Base-by-base conservation (phyloP, 2,888 invertebrate genomes). In the Nasonovia ribisnigri region DNA sequence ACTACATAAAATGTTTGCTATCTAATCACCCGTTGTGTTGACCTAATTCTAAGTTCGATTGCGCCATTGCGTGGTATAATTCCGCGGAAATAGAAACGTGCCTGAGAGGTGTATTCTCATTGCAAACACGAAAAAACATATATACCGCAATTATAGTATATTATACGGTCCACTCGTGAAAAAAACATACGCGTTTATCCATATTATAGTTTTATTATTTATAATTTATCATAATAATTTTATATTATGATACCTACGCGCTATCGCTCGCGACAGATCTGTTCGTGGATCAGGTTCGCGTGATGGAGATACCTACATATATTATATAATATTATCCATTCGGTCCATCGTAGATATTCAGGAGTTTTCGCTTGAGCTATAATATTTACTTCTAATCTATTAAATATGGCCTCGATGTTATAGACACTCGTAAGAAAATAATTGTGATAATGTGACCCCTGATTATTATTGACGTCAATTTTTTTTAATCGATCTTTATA, bases 1-100 rank as follows among this genome's bases (percentile, higher is more conserved):
- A 20, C 36, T 77, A 36, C 77, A 77, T 77, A 77, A 48, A 42
- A 42, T 90, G 93, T 90, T 86, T 36, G 36, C 93, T 93, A 90
- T 93, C 90, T 93, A 93, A 93, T 93, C 93, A 29, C 48, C 86
- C 90, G 48, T 60, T 86, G 57, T 29, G 57, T 93, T 93, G 93
- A 93, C 93, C 93, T 93, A 93, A 93, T 93, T 93, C 93, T 67
- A 60, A 48, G 5, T 51, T 36, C 54, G 57, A 60, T 93, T 93
- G 90, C 93, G 51, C 86, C 90, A 93, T 84, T 67, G 10, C 36
- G 43, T 42, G 90, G 84, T 77, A 60, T 24, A 36, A 77, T 93
- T 60, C 93, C 60, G 90, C 93, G 93, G 90, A 93, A 93, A 93
- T 67, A 90, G 90, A 90, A 93, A 13, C 93, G 36, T 36, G 90